A percentile compares a stretch with the other conserved stretches of the same genome.
These are phyloP conservation scores for Micrasema longulum DNA, from an alignment of 1,140 invertebrate genomes.

Conservation along the genomic window DNA sequence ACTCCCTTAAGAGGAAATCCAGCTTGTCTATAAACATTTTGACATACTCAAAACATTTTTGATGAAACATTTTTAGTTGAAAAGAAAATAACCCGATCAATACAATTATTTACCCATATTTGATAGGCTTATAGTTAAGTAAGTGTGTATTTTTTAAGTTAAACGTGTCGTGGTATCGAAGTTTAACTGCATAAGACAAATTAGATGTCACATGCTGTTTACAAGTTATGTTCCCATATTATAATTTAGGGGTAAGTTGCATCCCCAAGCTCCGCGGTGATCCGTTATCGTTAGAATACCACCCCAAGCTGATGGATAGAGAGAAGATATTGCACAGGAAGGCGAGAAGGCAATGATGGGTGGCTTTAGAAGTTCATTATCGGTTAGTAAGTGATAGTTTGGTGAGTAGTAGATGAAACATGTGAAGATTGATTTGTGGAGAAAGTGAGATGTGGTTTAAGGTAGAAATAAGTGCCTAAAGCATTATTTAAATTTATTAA, in stretches of 20 bases:
- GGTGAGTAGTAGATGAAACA: neutral
- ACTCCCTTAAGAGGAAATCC: no score
- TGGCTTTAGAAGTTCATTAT: neutral
- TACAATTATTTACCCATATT: no score
- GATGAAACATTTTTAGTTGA: no score
- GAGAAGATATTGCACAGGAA: neutral
- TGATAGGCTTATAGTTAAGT: no score
- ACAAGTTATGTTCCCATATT: neutral
- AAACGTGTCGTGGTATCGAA: neutral
- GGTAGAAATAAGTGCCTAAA: no score
- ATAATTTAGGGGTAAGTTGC: neutral
- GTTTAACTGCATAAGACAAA: neutral
- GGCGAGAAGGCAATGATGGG: neutral
- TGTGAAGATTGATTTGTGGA: no score
- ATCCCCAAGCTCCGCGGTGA: conserved; percentile 9
- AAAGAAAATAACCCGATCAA: no score
- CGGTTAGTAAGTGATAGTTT: neutral
- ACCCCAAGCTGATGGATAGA: conserved; percentile 14
- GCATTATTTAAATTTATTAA: no score
- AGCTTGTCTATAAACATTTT: no score
- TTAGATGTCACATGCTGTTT: neutral
- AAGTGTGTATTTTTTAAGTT: no score
- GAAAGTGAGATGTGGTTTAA: no score
- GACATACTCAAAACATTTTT: no score
- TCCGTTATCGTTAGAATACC: conserved; percentile 29